These are phyloP conservation scores for Sinopyrophorus schimmeli DNA, from an alignment of 2,888 invertebrate species.

Conservation along the genomic window DNA sequence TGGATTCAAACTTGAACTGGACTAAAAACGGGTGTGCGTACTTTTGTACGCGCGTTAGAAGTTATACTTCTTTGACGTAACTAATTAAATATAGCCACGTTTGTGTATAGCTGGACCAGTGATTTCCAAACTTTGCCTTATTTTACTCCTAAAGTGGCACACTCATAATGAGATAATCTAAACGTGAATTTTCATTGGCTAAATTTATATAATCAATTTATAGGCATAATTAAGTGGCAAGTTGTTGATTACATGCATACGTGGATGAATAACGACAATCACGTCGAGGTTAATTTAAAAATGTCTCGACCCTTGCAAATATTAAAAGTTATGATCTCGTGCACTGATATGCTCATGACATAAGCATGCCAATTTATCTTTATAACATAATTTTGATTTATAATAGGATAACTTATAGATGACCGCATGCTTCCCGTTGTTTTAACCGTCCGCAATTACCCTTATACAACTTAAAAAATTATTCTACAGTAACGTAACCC, in stretches of 20 bases:
- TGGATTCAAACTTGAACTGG: no score
- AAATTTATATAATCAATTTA: conserved; percentile 17
- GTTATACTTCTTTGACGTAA: no score
- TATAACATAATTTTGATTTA: conserved; percentile 55
- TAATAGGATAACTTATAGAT: conserved; percentile 52
- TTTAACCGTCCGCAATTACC: conserved; percentile 43
- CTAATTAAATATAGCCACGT: no score
- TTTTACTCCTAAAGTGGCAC: no score
- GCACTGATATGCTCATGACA: conserved; percentile 45
- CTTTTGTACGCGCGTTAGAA: no score
- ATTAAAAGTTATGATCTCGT: conserved; percentile 34
- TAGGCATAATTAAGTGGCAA: conserved; percentile 13
- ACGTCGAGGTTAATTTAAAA: conserved; percentile 31
- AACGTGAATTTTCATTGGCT: no score
- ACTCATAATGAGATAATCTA: no score
- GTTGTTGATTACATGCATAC: conserved; percentile 22
- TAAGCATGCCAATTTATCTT: conserved; percentile 55
- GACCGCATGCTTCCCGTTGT: conserved; percentile 54
- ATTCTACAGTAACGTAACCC: conserved; percentile 10
- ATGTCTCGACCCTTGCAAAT: conserved; percentile 31
- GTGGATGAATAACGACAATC: conserved; percentile 30
- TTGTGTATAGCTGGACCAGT: no score
- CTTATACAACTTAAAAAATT: conserved; percentile 43
- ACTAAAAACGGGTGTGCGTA: no score
- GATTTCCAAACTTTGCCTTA: no score